phyloP scores from a whole-genome alignment of 2,888 invertebrate genomes.

The Hydropsyche betteni region DNA sequence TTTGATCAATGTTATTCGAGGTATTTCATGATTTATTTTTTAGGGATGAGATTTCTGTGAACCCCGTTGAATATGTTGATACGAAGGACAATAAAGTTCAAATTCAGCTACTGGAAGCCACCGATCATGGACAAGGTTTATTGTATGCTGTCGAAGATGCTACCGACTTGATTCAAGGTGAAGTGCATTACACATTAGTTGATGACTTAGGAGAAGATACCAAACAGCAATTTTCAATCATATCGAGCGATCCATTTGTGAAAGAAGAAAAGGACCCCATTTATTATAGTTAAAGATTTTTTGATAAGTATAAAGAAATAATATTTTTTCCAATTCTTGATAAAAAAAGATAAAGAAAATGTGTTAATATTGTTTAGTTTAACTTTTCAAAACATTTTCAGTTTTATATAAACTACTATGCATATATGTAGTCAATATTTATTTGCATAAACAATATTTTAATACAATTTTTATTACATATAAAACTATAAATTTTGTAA shows the following conservation, averaged over 20 bases:
- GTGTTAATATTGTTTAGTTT: no score
- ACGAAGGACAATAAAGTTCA: conserved; percentile 19
- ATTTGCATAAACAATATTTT: no score
- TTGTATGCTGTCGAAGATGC: conserved; percentile 33
- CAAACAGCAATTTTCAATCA: conserved; percentile 33
- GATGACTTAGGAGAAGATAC: conserved; percentile 33
- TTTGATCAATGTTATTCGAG: background rate
- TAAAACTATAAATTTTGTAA: no score
- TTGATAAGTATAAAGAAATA: background rate
- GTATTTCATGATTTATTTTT: conserved; percentile 1
- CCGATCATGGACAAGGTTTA: conserved; percentile 23
- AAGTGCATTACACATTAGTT: conserved; percentile 30
- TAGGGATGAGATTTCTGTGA: background rate
- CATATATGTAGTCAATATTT: no score
- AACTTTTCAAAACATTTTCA: no score
- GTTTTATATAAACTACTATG: no score
- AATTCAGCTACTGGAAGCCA: conserved; percentile 22
- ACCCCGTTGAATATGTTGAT: conserved; percentile 7
- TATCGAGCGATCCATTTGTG: conserved; percentile 24
- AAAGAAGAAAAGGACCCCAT: conserved; percentile 25
- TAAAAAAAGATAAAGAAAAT: no score
- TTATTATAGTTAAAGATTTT: conserved; percentile 13
- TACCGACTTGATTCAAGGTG: conserved; percentile 24
- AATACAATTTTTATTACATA: no score
- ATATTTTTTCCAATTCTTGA: background rate